phyloP scores from a whole-genome alignment of 2,888 invertebrate species.

The Yponomeuta cagnagella region DNA sequence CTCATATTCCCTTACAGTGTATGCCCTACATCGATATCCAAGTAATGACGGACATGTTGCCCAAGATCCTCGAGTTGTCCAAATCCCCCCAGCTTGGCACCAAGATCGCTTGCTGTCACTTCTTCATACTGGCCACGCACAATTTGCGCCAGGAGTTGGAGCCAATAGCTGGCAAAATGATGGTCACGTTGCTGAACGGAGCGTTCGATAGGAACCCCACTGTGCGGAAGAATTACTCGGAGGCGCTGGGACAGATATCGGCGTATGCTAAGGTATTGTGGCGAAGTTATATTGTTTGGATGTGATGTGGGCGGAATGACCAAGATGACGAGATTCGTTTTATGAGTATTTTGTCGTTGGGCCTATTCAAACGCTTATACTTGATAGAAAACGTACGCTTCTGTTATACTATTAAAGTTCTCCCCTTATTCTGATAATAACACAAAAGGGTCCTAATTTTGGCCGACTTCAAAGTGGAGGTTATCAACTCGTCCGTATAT shows the following conservation, averaged over 20 bases:
- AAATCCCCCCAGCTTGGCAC: slow-evolving; percentile 90
- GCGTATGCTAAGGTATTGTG: slow-evolving; percentile 83
- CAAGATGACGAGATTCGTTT: no score
- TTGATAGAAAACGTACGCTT: no score
- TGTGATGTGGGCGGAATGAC: no score
- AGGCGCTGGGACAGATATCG: slow-evolving; percentile 89
- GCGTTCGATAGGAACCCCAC: slow-evolving; percentile 89
- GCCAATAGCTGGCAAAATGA: slow-evolving; percentile 75
- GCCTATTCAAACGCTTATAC: no score
- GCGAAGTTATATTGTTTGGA: neutral
- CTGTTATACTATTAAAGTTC: no score
- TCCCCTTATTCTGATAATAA: no score
- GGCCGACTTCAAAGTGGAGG: no score
- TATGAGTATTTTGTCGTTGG: no score
- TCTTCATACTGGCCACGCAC: slow-evolving; percentile 80
- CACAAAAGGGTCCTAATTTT: no score
- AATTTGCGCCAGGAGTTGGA: slow-evolving; percentile 73
- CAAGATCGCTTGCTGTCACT: slow-evolving; percentile 87
- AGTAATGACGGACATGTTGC: slow-evolving; percentile 86
- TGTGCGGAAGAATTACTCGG: slow-evolving; percentile 88
- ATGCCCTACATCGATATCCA: slow-evolving; percentile 84
- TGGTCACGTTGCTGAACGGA: slow-evolving; percentile 80
- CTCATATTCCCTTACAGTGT: slow-evolving; percentile 54
- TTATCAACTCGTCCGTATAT: no score
- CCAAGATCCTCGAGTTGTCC: slow-evolving; percentile 87